A percentile compares a stretch with the other conserved stretches of the same genome.
Evolutionary conservation across 2,797 vertebrate genomes (phyloP).

Genomic region (Carduelis carduelis): DNA sequence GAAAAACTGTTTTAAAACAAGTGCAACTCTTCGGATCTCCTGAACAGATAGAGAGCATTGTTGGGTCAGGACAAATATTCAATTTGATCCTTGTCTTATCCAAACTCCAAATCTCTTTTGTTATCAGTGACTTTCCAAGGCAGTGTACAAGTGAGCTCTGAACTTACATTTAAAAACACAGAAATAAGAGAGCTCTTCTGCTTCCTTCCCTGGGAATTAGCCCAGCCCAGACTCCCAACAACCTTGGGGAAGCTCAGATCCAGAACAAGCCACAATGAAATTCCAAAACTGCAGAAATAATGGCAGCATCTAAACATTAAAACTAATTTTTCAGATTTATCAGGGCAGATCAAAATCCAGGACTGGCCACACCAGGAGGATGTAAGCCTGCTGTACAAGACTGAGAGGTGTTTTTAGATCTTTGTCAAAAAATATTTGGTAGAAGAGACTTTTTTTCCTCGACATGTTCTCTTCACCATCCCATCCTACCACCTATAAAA

Average conservation of each 20-base stretch:
- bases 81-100: conserved; percentile 43
- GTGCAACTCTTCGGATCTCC: not conserved
- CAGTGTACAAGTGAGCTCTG: not conserved
- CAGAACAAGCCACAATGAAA: not conserved
- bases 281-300: not conserved
- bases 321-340: not conserved
- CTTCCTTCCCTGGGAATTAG: not conserved
- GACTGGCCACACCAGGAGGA: not conserved
- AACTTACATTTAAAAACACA: not conserved
- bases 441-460: not conserved
- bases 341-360: not conserved
- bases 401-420: not conserved
- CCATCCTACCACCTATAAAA: not conserved
- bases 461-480: not conserved
- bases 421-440: not conserved
- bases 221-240: not conserved
- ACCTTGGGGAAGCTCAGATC: not conserved
- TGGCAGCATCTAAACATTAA: not conserved
- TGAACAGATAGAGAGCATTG: not conserved
- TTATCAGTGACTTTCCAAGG: not conserved
- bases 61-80: conserved; percentile 26
- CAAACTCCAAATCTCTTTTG: not conserved
- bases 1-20: conserved; percentile 8
- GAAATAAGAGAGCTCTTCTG: not conserved
- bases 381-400: not conserved